A percentile compares a stretch with the other conserved stretches of the same genome.
Conservation (phyloP, 53 echinoderm and acorn worm genomes). For the Zoroaster sp. region DNA sequence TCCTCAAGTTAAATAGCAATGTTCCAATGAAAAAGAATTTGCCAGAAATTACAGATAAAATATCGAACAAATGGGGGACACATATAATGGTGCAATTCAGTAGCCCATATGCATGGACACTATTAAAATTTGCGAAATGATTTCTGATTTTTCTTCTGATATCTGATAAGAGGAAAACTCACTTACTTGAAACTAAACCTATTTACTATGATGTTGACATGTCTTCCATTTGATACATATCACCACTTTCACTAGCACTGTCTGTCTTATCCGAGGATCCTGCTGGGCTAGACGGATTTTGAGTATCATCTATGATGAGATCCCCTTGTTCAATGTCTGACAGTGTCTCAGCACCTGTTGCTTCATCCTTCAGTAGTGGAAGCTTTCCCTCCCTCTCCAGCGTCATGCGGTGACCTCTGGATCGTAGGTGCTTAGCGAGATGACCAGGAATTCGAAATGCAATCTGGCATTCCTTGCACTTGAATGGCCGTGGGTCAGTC, state of each 20-base stretch:
- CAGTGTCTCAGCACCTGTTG: conserved; percentile 52
- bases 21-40: no score
- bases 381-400: conserved; percentile 88
- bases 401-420: conserved; percentile 88
- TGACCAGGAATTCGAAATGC: conserved; percentile 98
- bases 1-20: no score
- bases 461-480: conserved; percentile 96
- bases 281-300: conserved; percentile 49
- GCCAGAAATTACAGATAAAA: no score
- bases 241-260: conserved; percentile 89
- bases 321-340: conserved; percentile 51
- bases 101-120: no score
- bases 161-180: no score
- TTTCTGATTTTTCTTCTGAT: no score
- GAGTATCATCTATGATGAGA: conserved; percentile 34
- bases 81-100: no score
- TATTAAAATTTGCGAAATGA: no score
- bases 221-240: conserved; percentile 4
- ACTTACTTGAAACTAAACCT: neutral
- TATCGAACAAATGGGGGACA: no score
- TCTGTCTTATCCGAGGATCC: conserved; percentile 90
- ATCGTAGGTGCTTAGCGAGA: conserved; percentile 93
- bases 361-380: conserved; percentile 70
- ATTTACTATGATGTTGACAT: neutral
- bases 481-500: conserved; percentile 92